Conservation (phyloP, 2,888 invertebrate genomes). For the Spodoptera picta region DNA sequence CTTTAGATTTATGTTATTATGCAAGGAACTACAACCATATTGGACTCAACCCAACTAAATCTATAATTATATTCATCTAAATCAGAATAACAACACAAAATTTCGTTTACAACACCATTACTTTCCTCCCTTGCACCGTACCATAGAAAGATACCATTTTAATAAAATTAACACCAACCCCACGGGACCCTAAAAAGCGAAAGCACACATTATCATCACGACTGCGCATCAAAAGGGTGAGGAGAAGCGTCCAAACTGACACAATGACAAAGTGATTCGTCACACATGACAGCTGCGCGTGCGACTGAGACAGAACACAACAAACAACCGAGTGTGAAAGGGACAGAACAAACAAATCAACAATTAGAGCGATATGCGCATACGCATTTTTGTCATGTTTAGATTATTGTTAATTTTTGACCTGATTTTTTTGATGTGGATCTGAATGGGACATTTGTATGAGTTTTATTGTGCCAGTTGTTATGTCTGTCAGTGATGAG, state of each 20-base stretch:
- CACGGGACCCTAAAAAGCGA: constrained; percentile 53
- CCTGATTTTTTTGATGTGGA: constrained; percentile 55
- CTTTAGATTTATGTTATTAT: too few species aligned
- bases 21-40: too few species aligned
- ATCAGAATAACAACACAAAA: background rate
- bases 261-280: constrained; percentile 87
- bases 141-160: constrained; percentile 31
- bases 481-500: constrained; percentile 25
- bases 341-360: constrained; percentile 64
- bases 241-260: constrained; percentile 85
- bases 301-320: constrained; percentile 58
- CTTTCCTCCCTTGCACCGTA: constrained; percentile 4
- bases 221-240: constrained; percentile 77
- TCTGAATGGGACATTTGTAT: constrained; percentile 46
- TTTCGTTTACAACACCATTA: constrained; percentile 10
- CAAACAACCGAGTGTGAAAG: constrained; percentile 35
- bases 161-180: constrained; percentile 52
- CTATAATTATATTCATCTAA: constrained; percentile 1
- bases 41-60: too few species aligned
- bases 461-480: constrained; percentile 35
- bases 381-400: constrained; percentile 59
- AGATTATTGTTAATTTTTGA: constrained; percentile 61
- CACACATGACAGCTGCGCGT: constrained; percentile 83
- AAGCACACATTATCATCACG: constrained; percentile 57
- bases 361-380: constrained; percentile 64